Percentiles rank a stretch among this genome's conserved stretches.
phyloP scores from a whole-genome alignment of 2,797 vertebrate genomes.

The Myioborus miniatus region DNA sequence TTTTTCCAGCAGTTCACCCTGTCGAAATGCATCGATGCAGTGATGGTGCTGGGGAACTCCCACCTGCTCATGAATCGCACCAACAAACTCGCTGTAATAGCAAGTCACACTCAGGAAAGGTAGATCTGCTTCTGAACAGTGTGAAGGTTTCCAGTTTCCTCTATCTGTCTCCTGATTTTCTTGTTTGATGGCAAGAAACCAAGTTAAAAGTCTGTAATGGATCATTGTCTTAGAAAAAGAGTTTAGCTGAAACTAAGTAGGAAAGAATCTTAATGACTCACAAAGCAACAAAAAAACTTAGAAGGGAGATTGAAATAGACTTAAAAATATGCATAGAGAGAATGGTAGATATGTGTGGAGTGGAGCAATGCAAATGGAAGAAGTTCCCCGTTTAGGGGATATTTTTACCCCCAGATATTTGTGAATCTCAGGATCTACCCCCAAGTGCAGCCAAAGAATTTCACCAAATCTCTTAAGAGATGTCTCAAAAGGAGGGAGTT shows the following conservation, averaged over 20 bases:
- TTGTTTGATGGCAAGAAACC: neutral
- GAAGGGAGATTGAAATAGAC: neutral
- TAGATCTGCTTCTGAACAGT: constrained; percentile 33
- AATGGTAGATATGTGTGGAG: neutral
- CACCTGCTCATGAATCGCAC: constrained; percentile 90
- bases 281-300: neutral
- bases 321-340: fast-evolving
- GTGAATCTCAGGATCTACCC: neutral
- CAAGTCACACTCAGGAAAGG: constrained; percentile 95
- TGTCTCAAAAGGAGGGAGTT: neutral
- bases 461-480: neutral
- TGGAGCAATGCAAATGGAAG: neutral
- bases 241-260: fast-evolving
- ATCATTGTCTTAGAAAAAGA: neutral
- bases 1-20: constrained; percentile 83
- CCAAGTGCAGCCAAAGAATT: neutral
- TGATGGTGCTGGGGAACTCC: constrained; percentile 92
- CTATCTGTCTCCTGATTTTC: fast-evolving
- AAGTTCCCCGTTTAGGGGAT: neutral
- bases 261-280: neutral
- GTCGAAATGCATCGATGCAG: constrained; percentile 91
- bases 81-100: constrained; percentile 92
- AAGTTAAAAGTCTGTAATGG: fast-evolving
- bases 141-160: too few species aligned
- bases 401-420: neutral